Percentiles rank a stretch among this genome's conserved stretches.
phyloP scores from a whole-genome alignment of 2,888 invertebrate species.

The Stenchaetothrips biformis region DNA sequence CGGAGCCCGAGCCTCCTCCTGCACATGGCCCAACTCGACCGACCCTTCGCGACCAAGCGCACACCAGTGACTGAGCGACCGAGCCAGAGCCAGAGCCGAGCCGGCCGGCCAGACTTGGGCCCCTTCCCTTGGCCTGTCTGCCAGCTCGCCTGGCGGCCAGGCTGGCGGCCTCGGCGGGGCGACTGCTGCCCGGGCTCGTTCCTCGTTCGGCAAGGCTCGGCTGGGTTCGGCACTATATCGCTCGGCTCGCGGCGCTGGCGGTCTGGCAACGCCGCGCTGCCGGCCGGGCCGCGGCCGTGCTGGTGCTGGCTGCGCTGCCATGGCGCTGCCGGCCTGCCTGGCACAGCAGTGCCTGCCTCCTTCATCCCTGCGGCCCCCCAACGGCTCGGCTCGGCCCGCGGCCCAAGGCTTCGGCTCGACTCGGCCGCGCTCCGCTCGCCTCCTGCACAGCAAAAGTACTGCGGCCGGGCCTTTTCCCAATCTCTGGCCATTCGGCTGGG shows the following conservation, averaged over 20 bases:
- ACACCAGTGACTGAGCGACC: background rate
- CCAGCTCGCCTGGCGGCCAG: background rate
- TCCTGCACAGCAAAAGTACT: background rate
- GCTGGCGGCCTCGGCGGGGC: background rate
- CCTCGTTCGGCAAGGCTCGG: background rate
- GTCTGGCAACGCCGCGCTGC: background rate
- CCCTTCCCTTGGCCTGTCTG: background rate
- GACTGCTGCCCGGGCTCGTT: too few relatives aligned
- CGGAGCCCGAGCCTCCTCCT: background rate
- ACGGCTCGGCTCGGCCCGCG: background rate
- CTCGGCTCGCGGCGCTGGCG: background rate
- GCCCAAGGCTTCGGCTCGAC: background rate
- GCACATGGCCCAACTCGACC: background rate
- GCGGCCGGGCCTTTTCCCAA: background rate
- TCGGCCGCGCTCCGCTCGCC: background rate
- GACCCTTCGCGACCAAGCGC: background rate
- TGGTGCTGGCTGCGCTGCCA: too few relatives aligned
- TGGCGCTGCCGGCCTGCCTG: too few relatives aligned
- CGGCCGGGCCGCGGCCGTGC: background rate
- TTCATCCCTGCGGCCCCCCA: too few relatives aligned
- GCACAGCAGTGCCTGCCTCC: too few relatives aligned
- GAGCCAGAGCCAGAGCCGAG: background rate
- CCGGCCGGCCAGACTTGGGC: background rate
- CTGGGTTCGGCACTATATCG: conserved; percentile 7
- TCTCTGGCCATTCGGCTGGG: background rate